phyloP scores from a whole-genome alignment of 2,888 invertebrate genomes.

The Pristionchus entomophagus region DNA sequence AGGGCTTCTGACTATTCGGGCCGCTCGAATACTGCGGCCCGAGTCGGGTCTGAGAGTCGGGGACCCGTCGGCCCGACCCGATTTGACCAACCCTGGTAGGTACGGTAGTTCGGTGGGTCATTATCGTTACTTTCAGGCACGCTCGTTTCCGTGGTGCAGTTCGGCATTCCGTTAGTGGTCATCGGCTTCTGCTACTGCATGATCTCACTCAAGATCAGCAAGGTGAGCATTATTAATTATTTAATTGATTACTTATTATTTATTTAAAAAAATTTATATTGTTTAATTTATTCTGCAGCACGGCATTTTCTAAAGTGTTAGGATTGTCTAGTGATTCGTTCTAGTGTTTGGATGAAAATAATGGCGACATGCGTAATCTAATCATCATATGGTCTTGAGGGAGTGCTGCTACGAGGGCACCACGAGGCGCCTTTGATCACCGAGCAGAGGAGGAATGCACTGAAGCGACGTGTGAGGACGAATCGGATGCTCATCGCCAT shows the following conservation, averaged over 20 bases:
- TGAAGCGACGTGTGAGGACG: conserved; percentile 89
- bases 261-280: not conserved
- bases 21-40: too few species aligned
- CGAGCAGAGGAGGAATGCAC: conserved; percentile 68
- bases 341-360: too few species aligned
- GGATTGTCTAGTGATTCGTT: too few species aligned
- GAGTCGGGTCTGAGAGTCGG: too few species aligned
- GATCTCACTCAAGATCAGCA: conserved; percentile 69
- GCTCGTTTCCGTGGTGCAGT: conserved; percentile 71
- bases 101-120: not conserved
- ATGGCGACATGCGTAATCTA: too few species aligned
- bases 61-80: too few species aligned
- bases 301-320: too few species aligned
- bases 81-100: too few species aligned
- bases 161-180: conserved; percentile 70
- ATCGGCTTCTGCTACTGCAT: conserved; percentile 73
- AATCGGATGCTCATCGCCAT: conserved; percentile 98
- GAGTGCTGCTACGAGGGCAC: conserved; percentile 65
- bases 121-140: conserved; percentile 62
- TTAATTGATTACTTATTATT: not conserved
- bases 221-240: conserved; percentile 51
- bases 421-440: conserved; percentile 54
- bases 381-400: conserved; percentile 52
- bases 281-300: too few species aligned
- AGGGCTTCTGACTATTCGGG: too few species aligned